Evolutionary conservation across 2,797 vertebrate genomes (phyloP).

Genomic region (Manis pentadactyla): DNA sequence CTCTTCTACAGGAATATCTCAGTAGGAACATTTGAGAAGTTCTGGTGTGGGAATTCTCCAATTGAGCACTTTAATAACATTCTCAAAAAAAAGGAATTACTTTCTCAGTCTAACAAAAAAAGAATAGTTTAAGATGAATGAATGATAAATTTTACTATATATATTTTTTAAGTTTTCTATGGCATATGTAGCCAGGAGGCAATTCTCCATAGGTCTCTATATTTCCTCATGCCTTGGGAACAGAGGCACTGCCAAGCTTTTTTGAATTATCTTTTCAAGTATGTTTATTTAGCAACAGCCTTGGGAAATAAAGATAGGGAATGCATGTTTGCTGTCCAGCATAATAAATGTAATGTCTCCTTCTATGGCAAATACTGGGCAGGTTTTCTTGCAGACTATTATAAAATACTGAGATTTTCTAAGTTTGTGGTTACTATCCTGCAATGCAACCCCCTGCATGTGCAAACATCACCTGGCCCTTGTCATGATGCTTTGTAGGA

Average conservation of each 20-base stretch:
- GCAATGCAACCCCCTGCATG: background rate
- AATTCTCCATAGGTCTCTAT: background rate
- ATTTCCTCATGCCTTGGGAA: background rate
- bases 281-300: conserved; percentile 31
- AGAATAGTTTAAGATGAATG: background rate
- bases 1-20: background rate
- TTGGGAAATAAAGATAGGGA: background rate
- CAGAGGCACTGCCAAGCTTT: background rate
- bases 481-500: background rate
- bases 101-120: background rate
- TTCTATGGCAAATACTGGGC: background rate
- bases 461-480: background rate
- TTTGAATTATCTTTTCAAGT: conserved; percentile 27
- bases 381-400: background rate
- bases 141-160: background rate
- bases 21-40: background rate
- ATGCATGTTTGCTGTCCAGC: background rate
- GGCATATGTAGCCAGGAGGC: background rate
- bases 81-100: background rate
- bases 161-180: background rate
- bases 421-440: background rate
- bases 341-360: conserved; percentile 11
- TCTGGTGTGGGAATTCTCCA: background rate
- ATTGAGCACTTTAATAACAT: background rate
- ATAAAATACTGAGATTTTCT: background rate